A percentile compares a stretch with the other conserved stretches of the same genome.
Evolutionary conservation across 2,888 invertebrate species (phyloP).

Genomic region (Chydorus sphaericus): DNA sequence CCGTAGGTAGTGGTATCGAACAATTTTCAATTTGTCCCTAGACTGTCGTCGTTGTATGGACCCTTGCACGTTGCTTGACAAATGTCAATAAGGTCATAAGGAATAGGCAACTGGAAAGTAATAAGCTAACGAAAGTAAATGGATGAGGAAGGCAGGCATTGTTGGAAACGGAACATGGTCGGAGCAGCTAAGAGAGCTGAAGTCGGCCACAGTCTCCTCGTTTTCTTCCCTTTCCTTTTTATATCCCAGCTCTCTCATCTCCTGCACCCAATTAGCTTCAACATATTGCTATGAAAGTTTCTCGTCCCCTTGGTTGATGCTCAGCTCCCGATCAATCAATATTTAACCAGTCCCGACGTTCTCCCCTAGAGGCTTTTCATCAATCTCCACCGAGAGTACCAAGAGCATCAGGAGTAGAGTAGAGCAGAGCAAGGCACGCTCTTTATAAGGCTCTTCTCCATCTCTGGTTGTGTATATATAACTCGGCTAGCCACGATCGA

Average conservation of each 20-base stretch:
- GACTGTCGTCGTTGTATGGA: too few species aligned
- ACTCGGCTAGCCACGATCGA: too few species aligned
- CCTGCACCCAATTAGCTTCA: neutral
- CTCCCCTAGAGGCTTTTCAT: constrained; percentile 2
- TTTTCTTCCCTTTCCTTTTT: neutral
- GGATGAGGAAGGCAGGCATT: neutral
- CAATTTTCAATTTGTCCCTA: too few species aligned
- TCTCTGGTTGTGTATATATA: neutral
- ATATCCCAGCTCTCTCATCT: neutral
- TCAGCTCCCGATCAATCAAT: neutral
- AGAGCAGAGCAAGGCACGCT: neutral
- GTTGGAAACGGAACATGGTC: neutral
- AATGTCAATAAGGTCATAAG: too few species aligned
- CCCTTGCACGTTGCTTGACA: too few species aligned
- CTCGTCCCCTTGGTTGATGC: too few species aligned
- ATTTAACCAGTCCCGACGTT: neutral
- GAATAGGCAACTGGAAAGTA: neutral
- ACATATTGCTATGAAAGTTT: constrained; percentile 6
- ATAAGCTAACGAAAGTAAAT: neutral
- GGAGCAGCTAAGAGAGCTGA: too few species aligned
- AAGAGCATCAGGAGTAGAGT: neutral
- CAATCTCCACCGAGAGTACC: neutral
- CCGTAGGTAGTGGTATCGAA: too few species aligned
- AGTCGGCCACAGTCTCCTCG: too few species aligned
- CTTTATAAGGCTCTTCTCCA: neutral